These are phyloP conservation scores for Gymnogyps californianus DNA, from an alignment of 2,113 vertebrate species.

Conservation along the genomic window DNA sequence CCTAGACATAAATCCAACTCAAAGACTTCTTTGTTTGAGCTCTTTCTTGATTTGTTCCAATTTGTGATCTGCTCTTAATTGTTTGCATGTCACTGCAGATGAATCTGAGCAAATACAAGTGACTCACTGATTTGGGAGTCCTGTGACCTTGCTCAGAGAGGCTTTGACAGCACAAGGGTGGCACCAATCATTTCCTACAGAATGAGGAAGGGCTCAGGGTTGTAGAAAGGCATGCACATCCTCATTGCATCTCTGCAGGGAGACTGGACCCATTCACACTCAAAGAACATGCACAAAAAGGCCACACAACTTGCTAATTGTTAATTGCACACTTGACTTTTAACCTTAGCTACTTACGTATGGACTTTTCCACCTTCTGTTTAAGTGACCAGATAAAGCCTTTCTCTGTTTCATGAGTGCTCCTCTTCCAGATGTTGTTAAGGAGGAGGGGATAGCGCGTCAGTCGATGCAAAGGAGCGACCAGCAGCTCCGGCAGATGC, in stretches of 20 bases:
- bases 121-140: not conserved
- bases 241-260: not conserved
- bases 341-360: slow-evolving; percentile 76
- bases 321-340: not conserved
- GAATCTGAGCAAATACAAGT: not conserved
- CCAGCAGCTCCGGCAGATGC: slow-evolving; percentile 84
- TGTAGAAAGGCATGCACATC: not conserved
- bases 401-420: slow-evolving; percentile 68
- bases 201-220: not conserved
- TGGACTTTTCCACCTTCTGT: slow-evolving; percentile 85
- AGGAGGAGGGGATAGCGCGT: slow-evolving; percentile 85
- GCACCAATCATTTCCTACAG: not conserved
- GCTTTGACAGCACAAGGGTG: not conserved
- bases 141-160: not conserved
- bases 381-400: slow-evolving; percentile 75
- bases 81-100: not conserved
- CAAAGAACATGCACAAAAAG: not conserved
- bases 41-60: not conserved
- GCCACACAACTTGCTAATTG: not conserved
- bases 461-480: slow-evolving; percentile 83
- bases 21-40: slow-evolving; percentile 5
- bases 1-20: not conserved
- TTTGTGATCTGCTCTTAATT: not conserved
- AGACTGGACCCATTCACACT: not conserved
- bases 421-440: slow-evolving; percentile 85